Evolutionary conservation across 2,797 vertebrate genomes (phyloP).

Genomic region (Tympanoctomys barrerae): DNA sequence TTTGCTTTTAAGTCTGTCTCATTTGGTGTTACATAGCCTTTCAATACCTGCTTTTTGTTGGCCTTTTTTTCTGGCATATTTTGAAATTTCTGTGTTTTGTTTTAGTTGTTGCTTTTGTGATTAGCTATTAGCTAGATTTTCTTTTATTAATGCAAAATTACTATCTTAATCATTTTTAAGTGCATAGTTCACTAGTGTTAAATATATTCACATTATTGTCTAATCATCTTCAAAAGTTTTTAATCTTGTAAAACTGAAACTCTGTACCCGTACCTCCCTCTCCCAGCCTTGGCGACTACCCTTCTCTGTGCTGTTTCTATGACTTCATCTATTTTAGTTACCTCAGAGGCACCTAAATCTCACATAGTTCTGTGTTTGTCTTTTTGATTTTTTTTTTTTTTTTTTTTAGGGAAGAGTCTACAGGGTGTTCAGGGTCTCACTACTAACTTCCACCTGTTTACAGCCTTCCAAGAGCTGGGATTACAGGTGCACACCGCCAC

Average conservation of each 20-base stretch:
- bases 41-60: neutral
- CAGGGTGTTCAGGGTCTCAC: too few relatives aligned
- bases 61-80: neutral
- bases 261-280: neutral
- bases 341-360: neutral
- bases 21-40: neutral
- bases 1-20: neutral
- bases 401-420: too few relatives aligned
- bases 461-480: too few relatives aligned
- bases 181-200: neutral
- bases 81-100: neutral
- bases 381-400: neutral
- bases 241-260: neutral
- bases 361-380: neutral
- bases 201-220: neutral
- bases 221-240: neutral
- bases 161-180: neutral
- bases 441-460: too few relatives aligned
- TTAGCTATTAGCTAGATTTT: conserved; percentile 13
- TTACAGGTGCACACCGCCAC: too few relatives aligned
- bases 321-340: neutral
- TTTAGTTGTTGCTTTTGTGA: neutral
- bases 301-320: neutral
- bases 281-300: neutral
- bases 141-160: neutral